phyloP scores from a whole-genome alignment of 2,113 vertebrate species.

The Genyomyrus donnyi region DNA sequence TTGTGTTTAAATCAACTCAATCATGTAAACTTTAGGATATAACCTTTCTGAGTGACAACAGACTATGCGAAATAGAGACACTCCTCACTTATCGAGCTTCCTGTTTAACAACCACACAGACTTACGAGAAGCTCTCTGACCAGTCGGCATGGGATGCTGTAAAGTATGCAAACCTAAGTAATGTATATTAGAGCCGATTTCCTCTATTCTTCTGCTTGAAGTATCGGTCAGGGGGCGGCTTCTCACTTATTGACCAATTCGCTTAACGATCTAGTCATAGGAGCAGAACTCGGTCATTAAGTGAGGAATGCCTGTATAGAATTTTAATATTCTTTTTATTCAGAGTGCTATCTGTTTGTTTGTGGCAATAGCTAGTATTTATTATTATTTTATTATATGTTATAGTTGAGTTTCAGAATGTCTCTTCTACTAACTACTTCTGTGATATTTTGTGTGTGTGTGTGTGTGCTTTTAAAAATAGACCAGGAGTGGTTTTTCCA shows the following conservation, averaged over 20 bases:
- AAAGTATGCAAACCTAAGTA: neutral
- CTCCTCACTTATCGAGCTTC: neutral
- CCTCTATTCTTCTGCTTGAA: neutral
- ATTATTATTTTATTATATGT: neutral
- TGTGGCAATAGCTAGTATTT: neutral
- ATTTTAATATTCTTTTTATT: neutral
- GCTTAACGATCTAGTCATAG: neutral
- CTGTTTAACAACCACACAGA: neutral
- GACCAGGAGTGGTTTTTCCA: neutral
- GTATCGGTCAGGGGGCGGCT: neutral
- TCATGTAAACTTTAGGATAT: neutral
- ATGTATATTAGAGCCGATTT: neutral
- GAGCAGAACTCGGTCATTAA: neutral
- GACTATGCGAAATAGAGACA: neutral
- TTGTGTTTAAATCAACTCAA: neutral
- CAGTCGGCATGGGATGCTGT: neutral
- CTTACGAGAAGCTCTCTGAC: neutral
- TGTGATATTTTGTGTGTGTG: neutral
- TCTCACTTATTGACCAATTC: neutral
- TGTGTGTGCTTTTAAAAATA: neutral
- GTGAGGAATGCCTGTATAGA: neutral
- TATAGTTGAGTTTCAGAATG: neutral
- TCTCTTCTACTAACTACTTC: neutral
- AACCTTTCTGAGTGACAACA: neutral
- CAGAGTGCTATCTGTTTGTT: neutral